Evolutionary conservation across 2,888 invertebrate species (phyloP).

Genomic region (Diloba caeruleocephala): DNA sequence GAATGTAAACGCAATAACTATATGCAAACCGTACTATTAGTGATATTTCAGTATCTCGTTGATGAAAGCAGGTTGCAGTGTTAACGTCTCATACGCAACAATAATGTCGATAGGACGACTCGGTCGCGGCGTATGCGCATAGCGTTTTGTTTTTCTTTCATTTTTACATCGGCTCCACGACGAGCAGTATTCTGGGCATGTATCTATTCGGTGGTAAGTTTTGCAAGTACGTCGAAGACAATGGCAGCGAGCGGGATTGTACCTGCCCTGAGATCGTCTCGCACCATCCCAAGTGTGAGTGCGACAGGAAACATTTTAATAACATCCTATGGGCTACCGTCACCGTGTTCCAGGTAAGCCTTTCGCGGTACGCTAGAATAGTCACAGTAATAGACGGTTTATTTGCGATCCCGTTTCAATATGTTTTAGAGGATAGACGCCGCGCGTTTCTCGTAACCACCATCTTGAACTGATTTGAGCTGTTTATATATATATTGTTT

Average conservation of each 20-base stretch:
- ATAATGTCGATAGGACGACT: constrained; percentile 74
- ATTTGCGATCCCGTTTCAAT: constrained; percentile 84
- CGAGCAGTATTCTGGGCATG: constrained; percentile 99
- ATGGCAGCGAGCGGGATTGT: constrained; percentile 95
- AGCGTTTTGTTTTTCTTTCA: constrained; percentile 88
- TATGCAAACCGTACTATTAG: constrained; percentile 64
- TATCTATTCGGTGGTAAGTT: constrained; percentile 99
- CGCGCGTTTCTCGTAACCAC: constrained; percentile 80
- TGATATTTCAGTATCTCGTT: constrained; percentile 59
- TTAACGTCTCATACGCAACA: constrained; percentile 79
- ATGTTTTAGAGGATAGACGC: constrained; percentile 74
- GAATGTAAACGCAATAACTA: constrained; percentile 38
- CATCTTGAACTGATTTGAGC: constrained; percentile 49
- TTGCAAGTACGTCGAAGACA: constrained; percentile 98
- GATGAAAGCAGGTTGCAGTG: constrained; percentile 72
- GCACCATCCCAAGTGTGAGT: constrained; percentile 96
- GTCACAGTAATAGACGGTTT: constrained; percentile 78
- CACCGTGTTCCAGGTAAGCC: constrained; percentile 98
- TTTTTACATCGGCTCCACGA: constrained; percentile 84
- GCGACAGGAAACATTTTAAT: constrained; percentile 99
- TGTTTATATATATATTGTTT: constrained; percentile 39
- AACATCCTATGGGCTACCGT: constrained; percentile 99
- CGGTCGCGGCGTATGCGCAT: constrained; percentile 86
- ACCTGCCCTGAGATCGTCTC: constrained; percentile 97
- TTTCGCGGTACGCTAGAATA: constrained; percentile 76